Percentiles rank a stretch among this genome's conserved stretches.
phyloP scores from a whole-genome alignment of 1,140 invertebrate genomes.

The Temnothorax curvispinosus region DNA sequence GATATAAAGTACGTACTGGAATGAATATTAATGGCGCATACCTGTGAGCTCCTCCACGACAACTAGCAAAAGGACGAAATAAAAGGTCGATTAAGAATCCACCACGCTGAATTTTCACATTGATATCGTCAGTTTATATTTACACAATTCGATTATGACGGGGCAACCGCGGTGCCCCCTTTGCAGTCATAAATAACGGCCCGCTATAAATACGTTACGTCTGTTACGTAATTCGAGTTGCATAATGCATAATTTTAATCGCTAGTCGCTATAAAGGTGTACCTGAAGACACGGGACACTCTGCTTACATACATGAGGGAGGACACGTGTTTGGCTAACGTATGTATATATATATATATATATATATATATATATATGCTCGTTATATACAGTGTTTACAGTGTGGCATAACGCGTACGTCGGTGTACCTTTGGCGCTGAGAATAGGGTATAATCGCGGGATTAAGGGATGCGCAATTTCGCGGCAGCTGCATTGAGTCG shows the following conservation, averaged over 20 bases:
- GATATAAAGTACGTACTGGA: constrained; percentile 14
- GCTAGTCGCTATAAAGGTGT: constrained; percentile 52
- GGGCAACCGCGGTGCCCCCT: constrained; percentile 25
- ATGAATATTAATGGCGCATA: constrained; percentile 77
- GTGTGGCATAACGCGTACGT: constrained; percentile 46
- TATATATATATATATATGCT: constrained; percentile 33
- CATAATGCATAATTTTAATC: constrained; percentile 59
- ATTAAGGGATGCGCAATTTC: constrained; percentile 15
- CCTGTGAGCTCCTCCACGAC: constrained; percentile 87
- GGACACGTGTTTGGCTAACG: constrained; percentile 52
- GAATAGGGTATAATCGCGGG: constrained; percentile 45
- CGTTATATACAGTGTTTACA: constrained; percentile 74
- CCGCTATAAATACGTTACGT: constrained; percentile 62
- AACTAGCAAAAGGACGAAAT: constrained; percentile 84
- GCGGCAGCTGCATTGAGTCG: background rate
- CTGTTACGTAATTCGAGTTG: constrained; percentile 63
- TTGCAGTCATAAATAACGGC: constrained; percentile 60
- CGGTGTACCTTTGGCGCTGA: constrained; percentile 60
- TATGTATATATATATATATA: background rate
- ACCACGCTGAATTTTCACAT: constrained; percentile 81
- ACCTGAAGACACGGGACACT: constrained; percentile 56
- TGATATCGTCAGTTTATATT: constrained; percentile 84
- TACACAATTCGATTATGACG: constrained; percentile 77
- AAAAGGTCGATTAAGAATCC: constrained; percentile 78
- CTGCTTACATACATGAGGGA: constrained; percentile 69